A percentile compares a stretch with the other conserved stretches of the same genome.
Conservation (phyloP, 2,797 vertebrate species). For the Psittacula derbiana region DNA sequence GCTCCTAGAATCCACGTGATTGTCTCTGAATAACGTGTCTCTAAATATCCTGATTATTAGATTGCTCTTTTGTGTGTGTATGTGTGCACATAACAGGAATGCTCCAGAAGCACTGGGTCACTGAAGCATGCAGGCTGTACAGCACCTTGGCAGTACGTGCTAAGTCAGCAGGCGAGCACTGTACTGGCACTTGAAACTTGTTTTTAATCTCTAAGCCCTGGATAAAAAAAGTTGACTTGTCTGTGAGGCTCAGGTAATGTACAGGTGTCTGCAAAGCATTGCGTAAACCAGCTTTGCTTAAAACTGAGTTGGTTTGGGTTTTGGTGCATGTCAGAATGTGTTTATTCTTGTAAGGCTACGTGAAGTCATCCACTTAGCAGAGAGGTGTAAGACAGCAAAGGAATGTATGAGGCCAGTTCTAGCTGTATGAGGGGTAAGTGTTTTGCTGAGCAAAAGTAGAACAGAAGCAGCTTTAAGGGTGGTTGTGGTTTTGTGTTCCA, state of each 20-base stretch:
- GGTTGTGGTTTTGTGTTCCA: background rate
- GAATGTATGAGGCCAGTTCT: background rate
- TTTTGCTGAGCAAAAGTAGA: constrained; percentile 16
- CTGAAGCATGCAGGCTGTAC: background rate
- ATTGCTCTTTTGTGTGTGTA: background rate
- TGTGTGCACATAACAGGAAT: background rate
- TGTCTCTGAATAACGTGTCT: background rate
- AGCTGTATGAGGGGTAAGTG: background rate
- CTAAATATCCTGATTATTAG: background rate
- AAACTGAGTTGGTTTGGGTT: background rate
- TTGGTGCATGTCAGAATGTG: background rate
- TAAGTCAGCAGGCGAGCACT: background rate
- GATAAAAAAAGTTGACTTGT: background rate
- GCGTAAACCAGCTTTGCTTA: background rate
- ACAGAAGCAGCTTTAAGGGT: constrained; percentile 16
- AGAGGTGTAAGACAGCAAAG: background rate
- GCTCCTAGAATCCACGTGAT: background rate
- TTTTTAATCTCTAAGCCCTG: background rate
- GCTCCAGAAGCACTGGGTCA: background rate
- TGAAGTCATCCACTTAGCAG: constrained; percentile 29
- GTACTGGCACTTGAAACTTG: background rate
- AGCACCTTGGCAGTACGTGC: background rate
- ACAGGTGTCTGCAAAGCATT: background rate
- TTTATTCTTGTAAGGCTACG: background rate
- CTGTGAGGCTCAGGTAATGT: background rate